A percentile compares a stretch with the other conserved stretches of the same genome.
phyloP scores from a whole-genome alignment of 64 coral and sea anemone genomes.

The Actinia tenebrosa region DNA sequence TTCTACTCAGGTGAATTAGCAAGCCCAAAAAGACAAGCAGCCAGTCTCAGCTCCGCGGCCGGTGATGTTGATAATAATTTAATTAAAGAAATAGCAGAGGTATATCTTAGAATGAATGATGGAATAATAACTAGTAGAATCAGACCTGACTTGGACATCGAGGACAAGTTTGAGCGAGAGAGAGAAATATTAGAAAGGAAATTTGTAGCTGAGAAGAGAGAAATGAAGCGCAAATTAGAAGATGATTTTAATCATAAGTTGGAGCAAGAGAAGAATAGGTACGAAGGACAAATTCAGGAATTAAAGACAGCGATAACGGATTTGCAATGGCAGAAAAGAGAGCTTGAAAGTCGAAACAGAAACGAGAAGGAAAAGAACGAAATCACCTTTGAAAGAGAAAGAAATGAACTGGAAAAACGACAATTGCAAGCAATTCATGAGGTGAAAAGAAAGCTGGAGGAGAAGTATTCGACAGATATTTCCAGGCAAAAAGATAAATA shows the following conservation, averaged over 20 bases:
- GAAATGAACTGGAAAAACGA: conserved; percentile 86
- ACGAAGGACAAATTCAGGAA: conserved; percentile 61
- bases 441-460: conserved; percentile 46
- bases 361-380: conserved; percentile 87
- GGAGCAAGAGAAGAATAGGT: conserved; percentile 69
- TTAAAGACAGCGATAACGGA: conserved; percentile 73
- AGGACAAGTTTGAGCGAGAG: conserved; percentile 94
- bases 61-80: conserved; percentile 68
- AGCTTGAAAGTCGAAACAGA: conserved; percentile 64
- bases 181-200: conserved; percentile 67
- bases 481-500: conserved; percentile 75
- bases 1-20: conserved; percentile 29
- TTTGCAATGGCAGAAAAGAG: conserved; percentile 87
- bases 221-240: conserved; percentile 62
- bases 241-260: conserved; percentile 67
- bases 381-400: conserved; percentile 70
- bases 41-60: background rate
- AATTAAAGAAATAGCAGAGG: conserved; percentile 86
- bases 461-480: conserved; percentile 60
- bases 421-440: conserved; percentile 65
- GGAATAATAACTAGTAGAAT: conserved; percentile 62
- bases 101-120: conserved; percentile 82
- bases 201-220: conserved; percentile 71
- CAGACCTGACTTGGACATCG: conserved; percentile 83
- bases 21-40: conserved; percentile 27